phyloP scores from a whole-genome alignment of 2,888 invertebrate genomes.

The Dendrolimus houi region DNA sequence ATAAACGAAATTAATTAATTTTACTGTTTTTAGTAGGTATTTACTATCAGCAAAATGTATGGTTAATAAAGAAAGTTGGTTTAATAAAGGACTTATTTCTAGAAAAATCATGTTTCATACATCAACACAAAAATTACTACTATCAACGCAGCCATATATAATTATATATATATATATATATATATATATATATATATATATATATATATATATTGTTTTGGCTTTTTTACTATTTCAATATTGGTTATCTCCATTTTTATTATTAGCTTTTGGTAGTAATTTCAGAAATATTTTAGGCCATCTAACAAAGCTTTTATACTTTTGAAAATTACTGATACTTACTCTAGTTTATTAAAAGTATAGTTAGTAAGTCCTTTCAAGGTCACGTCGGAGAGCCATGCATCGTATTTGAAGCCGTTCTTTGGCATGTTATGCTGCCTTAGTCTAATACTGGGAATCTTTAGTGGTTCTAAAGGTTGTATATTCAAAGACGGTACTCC shows the following conservation, averaged over 20 bases:
- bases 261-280: too few species aligned
- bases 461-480: slow-evolving; percentile 76
- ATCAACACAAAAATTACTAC: not conserved
- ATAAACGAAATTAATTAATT: not conserved
- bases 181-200: too few species aligned
- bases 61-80: too few species aligned
- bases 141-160: too few species aligned
- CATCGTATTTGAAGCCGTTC: slow-evolving; percentile 69
- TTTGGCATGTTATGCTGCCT: slow-evolving; percentile 70
- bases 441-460: slow-evolving; percentile 74
- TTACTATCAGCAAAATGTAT: too few species aligned
- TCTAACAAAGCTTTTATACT: too few species aligned
- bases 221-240: too few species aligned
- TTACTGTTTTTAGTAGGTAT: too few species aligned
- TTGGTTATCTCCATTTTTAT: too few species aligned
- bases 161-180: too few species aligned
- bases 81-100: not conserved
- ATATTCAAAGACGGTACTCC: slow-evolving; percentile 77
- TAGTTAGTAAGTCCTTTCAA: slow-evolving; percentile 68
- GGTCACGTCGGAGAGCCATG: slow-evolving; percentile 63
- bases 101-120: not conserved
- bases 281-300: too few species aligned
- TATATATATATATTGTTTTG: too few species aligned
- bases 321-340: slow-evolving; percentile 24
- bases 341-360: slow-evolving; percentile 68